Evolutionary conservation across 2,888 invertebrate genomes (phyloP).

Genomic region (Cosmia trapezina): DNA sequence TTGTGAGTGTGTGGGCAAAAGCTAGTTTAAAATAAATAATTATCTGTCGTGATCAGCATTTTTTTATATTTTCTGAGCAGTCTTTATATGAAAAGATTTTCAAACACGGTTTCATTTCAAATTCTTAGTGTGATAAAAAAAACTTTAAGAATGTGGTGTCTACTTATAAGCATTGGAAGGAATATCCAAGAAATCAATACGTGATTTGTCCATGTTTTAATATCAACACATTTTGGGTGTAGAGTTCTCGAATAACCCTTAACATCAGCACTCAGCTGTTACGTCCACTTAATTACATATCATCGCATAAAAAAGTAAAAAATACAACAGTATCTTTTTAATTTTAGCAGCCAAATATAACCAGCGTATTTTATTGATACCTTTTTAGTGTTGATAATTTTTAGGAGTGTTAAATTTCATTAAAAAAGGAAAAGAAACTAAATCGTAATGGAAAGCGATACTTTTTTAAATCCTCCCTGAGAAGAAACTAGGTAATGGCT

Average conservation of each 20-base stretch:
- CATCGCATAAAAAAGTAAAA: slow-evolving; percentile 38
- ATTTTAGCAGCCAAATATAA: slow-evolving; percentile 60
- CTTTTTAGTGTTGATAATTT: slow-evolving; percentile 55
- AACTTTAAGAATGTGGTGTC: neutral
- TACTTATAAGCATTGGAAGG: neutral
- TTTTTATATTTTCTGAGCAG: no score
- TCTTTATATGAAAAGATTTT: no score
- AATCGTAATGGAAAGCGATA: slow-evolving; percentile 50
- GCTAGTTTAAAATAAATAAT: no score
- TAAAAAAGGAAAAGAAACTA: slow-evolving; percentile 42
- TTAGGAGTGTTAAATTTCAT: slow-evolving; percentile 55
- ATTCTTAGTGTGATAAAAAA: neutral
- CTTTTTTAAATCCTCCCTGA: slow-evolving; percentile 49
- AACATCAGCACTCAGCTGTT: slow-evolving; percentile 45
- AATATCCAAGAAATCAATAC: slow-evolving; percentile 36
- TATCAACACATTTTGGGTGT: slow-evolving; percentile 27
- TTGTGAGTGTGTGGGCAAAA: no score
- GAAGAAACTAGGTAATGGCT: slow-evolving; percentile 60
- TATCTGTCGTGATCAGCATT: no score
- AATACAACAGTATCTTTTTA: slow-evolving; percentile 46
- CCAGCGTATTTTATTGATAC: slow-evolving; percentile 47
- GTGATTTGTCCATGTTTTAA: slow-evolving; percentile 32
- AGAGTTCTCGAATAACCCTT: slow-evolving; percentile 44
- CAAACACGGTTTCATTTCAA: neutral
- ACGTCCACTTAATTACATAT: slow-evolving; percentile 51